Percentiles rank a stretch among this genome's conserved stretches.
phyloP scores from a whole-genome alignment of 2,888 invertebrate genomes.

The Melanotus villosus region DNA sequence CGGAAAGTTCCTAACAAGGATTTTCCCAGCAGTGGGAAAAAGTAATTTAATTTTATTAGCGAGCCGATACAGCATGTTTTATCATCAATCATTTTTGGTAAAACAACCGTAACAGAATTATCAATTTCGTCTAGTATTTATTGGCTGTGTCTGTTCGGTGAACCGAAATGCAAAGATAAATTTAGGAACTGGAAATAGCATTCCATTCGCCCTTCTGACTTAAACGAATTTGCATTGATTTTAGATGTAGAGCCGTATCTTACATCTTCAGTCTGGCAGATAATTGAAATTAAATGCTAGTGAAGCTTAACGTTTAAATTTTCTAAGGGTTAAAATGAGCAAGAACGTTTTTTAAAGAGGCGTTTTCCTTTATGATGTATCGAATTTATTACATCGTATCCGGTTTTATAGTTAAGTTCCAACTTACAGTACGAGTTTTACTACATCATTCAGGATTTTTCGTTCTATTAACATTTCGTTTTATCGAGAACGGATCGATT shows the following conservation, averaged over 20 bases:
- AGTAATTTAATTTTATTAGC: too few species aligned
- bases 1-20: too few species aligned
- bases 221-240: slow-evolving; percentile 25
- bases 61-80: too few species aligned
- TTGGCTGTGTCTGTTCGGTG: not conserved
- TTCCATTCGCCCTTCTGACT: not conserved
- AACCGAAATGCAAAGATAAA: slow-evolving; percentile 5
- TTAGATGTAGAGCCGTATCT: slow-evolving; percentile 6
- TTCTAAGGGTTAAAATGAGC: not conserved
- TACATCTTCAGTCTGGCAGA: slow-evolving; percentile 6
- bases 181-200: slow-evolving; percentile 1
- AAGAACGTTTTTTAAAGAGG: not conserved
- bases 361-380: slow-evolving; percentile 15
- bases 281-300: slow-evolving; percentile 10
- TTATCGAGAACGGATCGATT: not conserved
- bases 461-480: not conserved
- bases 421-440: not conserved
- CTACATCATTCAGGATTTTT: slow-evolving; percentile 14
- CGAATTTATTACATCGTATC: slow-evolving; percentile 16
- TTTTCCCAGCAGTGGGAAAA: too few species aligned
- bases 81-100: too few species aligned
- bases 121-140: too few species aligned
- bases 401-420: slow-evolving; percentile 11
- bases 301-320: not conserved
- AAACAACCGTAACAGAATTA: too few species aligned